Evolutionary conservation across 2,113 vertebrate species (phyloP).

Genomic region (Clarias batrachus): DNA sequence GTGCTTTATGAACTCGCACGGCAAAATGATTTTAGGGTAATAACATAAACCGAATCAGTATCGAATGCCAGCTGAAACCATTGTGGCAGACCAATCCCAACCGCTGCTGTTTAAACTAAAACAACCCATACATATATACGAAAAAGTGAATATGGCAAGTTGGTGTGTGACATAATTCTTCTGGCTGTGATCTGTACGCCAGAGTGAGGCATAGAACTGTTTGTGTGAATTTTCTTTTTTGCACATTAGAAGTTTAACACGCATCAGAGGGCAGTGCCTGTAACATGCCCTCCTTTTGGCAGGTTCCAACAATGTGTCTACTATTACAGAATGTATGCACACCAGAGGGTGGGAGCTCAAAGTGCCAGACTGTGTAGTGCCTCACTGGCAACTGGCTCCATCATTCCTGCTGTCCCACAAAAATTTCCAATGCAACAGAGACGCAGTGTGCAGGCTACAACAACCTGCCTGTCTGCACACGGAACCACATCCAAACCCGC

Average conservation of each 20-base stretch:
- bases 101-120: not conserved
- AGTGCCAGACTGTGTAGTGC: conserved; percentile 28
- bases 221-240: not conserved
- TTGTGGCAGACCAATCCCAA: not conserved
- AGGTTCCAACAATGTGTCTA: conserved; percentile 35
- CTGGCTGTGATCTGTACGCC: not conserved
- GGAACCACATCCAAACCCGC: conserved; percentile 21
- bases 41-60: conserved; percentile 5
- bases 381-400: conserved; percentile 22
- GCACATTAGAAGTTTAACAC: conserved; percentile 17
- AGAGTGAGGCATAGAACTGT: conserved; percentile 5
- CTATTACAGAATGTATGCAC: conserved; percentile 29
- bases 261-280: conserved; percentile 14
- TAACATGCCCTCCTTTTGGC: not conserved
- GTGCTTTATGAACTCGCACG: not conserved
- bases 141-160: not conserved
- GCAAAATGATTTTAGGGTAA: not conserved
- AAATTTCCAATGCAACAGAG: conserved; percentile 45
- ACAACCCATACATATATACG: not conserved
- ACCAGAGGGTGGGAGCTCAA: conserved; percentile 21
- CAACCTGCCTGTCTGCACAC: conserved; percentile 24
- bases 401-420: conserved; percentile 44
- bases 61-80: not conserved
- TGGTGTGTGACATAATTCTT: not conserved
- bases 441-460: conserved; percentile 33